phyloP scores from a whole-genome alignment of 2,888 invertebrate species.

The Catonia carolina region DNA sequence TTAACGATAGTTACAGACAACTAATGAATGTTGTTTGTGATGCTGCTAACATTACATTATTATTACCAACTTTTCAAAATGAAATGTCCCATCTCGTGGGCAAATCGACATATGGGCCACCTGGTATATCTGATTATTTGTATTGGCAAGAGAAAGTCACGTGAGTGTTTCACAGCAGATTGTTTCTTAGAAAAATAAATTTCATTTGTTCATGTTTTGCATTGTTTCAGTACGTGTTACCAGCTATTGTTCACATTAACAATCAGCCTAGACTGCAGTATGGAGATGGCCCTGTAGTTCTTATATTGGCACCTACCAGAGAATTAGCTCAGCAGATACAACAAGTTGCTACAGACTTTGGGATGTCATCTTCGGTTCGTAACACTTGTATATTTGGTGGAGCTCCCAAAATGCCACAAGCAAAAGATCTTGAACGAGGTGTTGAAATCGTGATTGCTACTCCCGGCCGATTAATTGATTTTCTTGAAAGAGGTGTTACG shows the following conservation, averaged over 20 bases:
- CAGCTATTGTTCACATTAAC: conserved; percentile 91
- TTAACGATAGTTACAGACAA: too few relatives aligned
- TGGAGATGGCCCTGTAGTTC: conserved; percentile 88
- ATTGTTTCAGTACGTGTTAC: conserved; percentile 65
- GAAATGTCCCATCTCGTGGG: too few relatives aligned
- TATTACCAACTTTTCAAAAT: too few relatives aligned
- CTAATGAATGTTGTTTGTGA: too few relatives aligned
- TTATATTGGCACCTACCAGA: conserved; percentile 83
- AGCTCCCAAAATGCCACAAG: conserved; percentile 93
- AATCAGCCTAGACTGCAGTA: conserved; percentile 77
- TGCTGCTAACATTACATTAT: too few relatives aligned
- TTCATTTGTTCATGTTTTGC: too few relatives aligned
- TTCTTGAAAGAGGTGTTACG: conserved; percentile 68
- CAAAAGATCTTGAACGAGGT: conserved; percentile 72
- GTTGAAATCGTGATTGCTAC: conserved; percentile 95
- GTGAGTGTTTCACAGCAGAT: too few relatives aligned
- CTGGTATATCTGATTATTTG: too few relatives aligned
- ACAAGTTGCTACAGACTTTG: conserved; percentile 71
- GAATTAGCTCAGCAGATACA: conserved; percentile 63
- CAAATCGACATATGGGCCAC: too few relatives aligned
- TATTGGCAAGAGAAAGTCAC: too few relatives aligned
- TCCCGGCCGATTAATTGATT: conserved; percentile 91
- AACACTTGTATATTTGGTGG: conserved; percentile 97
- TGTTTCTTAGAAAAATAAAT: too few relatives aligned
- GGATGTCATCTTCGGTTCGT: conserved; percentile 75